Evolutionary conservation across 2,888 invertebrate species (phyloP), one percentile per base, ranked within the genome.

Genomic region (Cephus pygmeus): DNA sequence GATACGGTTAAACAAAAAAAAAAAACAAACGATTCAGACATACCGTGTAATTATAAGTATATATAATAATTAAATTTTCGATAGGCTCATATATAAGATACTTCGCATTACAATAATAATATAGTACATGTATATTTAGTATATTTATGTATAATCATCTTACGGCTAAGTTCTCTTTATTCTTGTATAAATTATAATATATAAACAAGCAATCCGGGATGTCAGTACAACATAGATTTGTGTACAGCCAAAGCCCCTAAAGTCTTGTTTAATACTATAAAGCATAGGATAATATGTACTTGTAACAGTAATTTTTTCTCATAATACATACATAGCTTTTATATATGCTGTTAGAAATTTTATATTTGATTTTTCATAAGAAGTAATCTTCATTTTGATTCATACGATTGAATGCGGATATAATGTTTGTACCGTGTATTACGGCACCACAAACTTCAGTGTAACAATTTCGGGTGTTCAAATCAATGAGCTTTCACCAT

Each of bases 171-270:
- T n/a, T 34, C 35, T 76, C 68, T 36, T 34, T 77, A 73, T 83
- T 84, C 23, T 56, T 84, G 82, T 84, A 81, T 85, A 87, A 88
- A 85, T 88, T 84, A 87, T 85, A 86, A 84, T 81, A 85, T 84
- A 87, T 81, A 87, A 88, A 87, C 83, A 89, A 88, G 87, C 87
- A 78, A 85, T 86, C 80, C 80, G 76, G 77, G 76, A 81, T 81
- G 80, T 85, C 78, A 75, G 75, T 84, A 82, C 78, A 71, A 71
- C 31, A 83, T 77, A 81, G 78, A 78, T 86, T 83, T 79, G 76
- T 86, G 80, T 84, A 82, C 84, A 85, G 80, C 86, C 82, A 84
- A 77, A 86, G 75, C 83, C 80, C 80, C 77, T 83, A 83, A 85
- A 85, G 84, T 34, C 84, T 76, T 79, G 75, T 78, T 82, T 82